Evolutionary conservation across 2,888 invertebrate genomes (phyloP), one percentile per base, ranked within the genome.

Genomic region (Papilio demoleus): DNA sequence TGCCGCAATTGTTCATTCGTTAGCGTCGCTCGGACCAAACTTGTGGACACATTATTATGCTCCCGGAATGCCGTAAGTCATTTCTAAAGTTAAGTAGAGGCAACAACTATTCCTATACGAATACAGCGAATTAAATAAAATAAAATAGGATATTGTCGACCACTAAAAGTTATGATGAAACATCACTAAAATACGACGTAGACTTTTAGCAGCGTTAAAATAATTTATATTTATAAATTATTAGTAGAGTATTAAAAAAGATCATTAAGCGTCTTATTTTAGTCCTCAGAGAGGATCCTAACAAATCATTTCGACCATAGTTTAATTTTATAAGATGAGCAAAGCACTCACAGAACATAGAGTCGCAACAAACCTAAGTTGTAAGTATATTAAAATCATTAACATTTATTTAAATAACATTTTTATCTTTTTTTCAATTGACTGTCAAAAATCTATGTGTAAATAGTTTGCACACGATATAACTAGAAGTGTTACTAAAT

Each of bases 1-100:
- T 50, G 50, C 24, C 50, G 50, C 50, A 50, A 50, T 50, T 50
- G 50, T 50, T 50, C 50, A 50, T 50, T 50, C 50, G 50, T 50
- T 50, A 27, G 27, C 24, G 14, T 50, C 50, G 14, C 24, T 50
- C 8, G 50, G 50, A 27, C 27, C 50, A 5, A 50, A 50, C 24
- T 50, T 6, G 14, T 50, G 27, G 27, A 50, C 50, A 50, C 50
- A 50, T 50, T 50, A 24, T 50, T 27, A 50, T 50, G 27, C 24
- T 27, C 2, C 1, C 24, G 6, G 50, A 50, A 24, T 14, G 14
- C 14, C 24, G 24, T 50, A 50, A 50, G 27, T 50, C 24, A 31
- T 6, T 4, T 31, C 6, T 6, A 31, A 31, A 31, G n/a, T n/a
- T n/a, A n/a, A n/a, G n/a, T n/a, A n/a, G n/a, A n/a, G n/a, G n/a